Evolutionary conservation across 2,113 vertebrate genomes (phyloP).

Genomic region (Chunga burmeisteri): DNA sequence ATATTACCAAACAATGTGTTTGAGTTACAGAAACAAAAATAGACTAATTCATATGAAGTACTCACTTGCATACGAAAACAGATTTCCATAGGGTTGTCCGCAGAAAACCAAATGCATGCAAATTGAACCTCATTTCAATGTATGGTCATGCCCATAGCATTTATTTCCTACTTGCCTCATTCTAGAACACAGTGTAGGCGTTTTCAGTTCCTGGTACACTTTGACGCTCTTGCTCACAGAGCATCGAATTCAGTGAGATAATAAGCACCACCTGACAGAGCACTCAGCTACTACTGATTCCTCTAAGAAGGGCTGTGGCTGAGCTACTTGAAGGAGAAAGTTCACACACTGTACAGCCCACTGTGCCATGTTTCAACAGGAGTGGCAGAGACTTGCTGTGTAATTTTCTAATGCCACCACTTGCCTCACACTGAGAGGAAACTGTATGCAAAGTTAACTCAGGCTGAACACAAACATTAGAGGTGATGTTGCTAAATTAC

Average conservation of each 20-base stretch:
- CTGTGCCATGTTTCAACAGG: not conserved
- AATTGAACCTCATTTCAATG: not conserved
- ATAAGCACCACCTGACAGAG: not conserved
- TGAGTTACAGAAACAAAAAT: not conserved
- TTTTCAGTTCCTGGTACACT: not conserved
- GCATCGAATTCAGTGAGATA: not conserved
- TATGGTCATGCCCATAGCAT: too few relatives aligned
- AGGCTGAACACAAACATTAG: not conserved
- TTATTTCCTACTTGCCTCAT: not conserved
- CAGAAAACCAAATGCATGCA: not conserved
- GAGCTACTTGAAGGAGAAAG: not conserved
- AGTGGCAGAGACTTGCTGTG: not conserved
- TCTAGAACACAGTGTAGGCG: not conserved
- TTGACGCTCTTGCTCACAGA: not conserved
- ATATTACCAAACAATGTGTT: not conserved
- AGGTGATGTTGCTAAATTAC: not conserved
- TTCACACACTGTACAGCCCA: not conserved
- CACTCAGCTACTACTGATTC: not conserved
- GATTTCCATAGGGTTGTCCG: not conserved
- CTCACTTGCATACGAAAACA: not conserved
- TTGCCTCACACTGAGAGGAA: not conserved
- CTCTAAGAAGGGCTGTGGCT: not conserved
- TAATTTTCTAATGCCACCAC: not conserved
- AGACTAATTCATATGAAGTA: not conserved
- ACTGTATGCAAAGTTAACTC: not conserved